phyloP scores from a whole-genome alignment of 2,797 vertebrate species.

The Argya squamiceps region DNA sequence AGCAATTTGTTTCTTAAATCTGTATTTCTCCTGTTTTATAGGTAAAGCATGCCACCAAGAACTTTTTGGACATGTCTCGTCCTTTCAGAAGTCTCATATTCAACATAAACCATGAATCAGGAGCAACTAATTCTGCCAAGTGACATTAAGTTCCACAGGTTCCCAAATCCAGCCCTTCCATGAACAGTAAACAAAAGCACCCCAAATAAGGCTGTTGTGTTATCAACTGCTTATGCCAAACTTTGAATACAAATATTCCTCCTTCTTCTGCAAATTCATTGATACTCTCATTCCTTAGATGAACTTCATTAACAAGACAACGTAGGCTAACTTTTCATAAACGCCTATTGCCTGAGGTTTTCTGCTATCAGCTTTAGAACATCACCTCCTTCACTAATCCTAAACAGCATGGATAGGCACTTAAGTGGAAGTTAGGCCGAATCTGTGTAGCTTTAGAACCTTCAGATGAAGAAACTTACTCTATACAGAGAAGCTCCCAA shows the following conservation, averaged over 20 bases:
- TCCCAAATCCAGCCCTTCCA: background rate
- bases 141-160: background rate
- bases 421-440: background rate
- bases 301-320: background rate
- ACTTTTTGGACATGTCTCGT: background rate
- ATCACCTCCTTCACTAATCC: background rate
- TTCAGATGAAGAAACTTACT: background rate
- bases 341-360: background rate
- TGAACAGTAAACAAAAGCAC: background rate
- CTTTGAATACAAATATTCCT: background rate
- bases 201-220: background rate
- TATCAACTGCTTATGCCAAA: background rate
- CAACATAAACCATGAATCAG: background rate
- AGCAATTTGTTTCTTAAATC: background rate
- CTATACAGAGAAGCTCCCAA: background rate
- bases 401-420: background rate
- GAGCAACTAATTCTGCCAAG: background rate
- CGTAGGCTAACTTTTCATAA: background rate
- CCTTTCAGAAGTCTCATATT: background rate
- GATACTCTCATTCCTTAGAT: background rate
- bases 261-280: background rate
- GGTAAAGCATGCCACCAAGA: background rate
- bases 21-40: background rate
- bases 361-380: background rate
- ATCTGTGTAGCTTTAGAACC: background rate